Evolutionary conservation across 1,140 invertebrate species (phyloP).

Genomic region (Caerostris extrusa): DNA sequence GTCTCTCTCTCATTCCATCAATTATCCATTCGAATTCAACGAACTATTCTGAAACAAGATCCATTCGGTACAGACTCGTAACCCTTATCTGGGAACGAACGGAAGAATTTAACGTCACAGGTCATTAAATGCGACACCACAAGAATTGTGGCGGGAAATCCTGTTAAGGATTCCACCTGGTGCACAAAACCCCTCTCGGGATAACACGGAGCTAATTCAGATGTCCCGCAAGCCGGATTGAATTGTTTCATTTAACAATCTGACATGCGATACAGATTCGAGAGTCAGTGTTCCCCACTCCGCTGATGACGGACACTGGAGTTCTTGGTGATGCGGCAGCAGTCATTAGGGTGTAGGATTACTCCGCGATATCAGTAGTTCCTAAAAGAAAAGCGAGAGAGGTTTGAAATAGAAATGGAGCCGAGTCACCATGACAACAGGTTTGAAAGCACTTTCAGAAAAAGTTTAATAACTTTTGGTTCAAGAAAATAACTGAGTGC

Average conservation of each 20-base stretch:
- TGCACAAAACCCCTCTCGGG: neutral
- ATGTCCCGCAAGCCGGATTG: neutral
- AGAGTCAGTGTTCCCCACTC: neutral
- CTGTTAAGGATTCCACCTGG: slow-evolving; percentile 11
- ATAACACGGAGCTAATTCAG: neutral
- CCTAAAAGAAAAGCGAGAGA: neutral
- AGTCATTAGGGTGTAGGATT: neutral
- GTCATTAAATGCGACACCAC: slow-evolving; percentile 33
- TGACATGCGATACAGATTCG: neutral
- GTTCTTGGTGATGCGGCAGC: neutral
- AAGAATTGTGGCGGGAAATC: slow-evolving; percentile 5
- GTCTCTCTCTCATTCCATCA: too few species aligned
- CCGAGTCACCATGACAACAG: neutral
- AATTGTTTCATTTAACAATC: slow-evolving; percentile 33
- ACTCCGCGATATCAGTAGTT: neutral
- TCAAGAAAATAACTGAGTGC: too few species aligned
- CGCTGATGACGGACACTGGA: neutral
- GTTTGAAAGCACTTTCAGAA: neutral
- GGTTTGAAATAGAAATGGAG: neutral
- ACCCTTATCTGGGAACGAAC: neutral
- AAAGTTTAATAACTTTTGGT: too few species aligned
- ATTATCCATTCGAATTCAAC: too few species aligned
- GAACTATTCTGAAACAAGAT: too few species aligned
- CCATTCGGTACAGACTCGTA: neutral
- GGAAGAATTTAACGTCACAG: slow-evolving; percentile 20